Base-by-base conservation (phyloP, 2,113 vertebrate species). In the Gambusia affinis region DNA sequence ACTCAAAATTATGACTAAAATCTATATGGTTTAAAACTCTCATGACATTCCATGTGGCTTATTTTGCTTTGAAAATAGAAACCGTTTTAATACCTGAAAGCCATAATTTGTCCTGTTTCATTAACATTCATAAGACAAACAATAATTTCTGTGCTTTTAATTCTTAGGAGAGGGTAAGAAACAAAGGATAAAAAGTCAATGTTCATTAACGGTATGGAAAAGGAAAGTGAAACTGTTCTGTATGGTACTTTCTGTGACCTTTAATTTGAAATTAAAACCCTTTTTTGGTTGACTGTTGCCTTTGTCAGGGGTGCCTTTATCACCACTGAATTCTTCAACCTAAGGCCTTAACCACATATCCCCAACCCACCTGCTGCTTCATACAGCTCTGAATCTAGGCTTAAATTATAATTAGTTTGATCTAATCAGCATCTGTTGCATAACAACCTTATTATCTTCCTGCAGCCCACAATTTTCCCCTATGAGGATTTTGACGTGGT, bases 401-500 rank as follows among this genome's bases (percentile, higher is more conserved):
- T 24, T 28, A 64, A 42, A 67, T 74, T 44, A 0, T 27, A 31
- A 67, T 77, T 72, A 78, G 8, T 14, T 44, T 54, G 33, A 72
- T 42, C 11, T 42, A 64, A 65, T 65, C 31, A 60, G 62, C 28
- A 30, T 47, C 37, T 51, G 47, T 66, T 30, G 4, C 60, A 62
- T 54, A 74, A 75, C 60, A 64, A 3, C 30, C 33, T 7, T 29
- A 0, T 35, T 47, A 54, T 85, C 54, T 64, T 17, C 68, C 61
- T 60, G 61, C 65, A 95, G 95, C 93, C 95, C n/a, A 95, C 95
- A 0, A 64, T 95, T 62, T 63, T 93, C 33, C 94, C 89, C 67
- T 94, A 88, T 27, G 91, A 93, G 11, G 94, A 92, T 2, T 95
- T 95, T 47, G 93, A 95, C 57, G 94, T 93, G 1, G 17, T 94